Conservation (phyloP, 2,113 vertebrate species). For the Nanorana parkeri region DNA sequence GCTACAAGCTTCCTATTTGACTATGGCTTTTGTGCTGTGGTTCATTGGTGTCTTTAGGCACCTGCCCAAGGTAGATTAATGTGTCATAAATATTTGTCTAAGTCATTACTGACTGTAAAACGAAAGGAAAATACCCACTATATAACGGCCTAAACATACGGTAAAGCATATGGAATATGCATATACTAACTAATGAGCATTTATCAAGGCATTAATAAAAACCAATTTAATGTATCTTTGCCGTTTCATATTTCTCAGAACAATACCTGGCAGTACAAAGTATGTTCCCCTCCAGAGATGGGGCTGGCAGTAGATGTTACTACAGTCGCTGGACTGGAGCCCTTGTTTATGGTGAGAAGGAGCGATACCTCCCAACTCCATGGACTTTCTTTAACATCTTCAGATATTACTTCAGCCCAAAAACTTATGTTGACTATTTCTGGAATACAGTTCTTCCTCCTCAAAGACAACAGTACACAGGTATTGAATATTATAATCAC, state of each 20-base stretch:
- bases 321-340: constrained; percentile 26
- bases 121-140: no score
- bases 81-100: no score
- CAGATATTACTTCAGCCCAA: not conserved
- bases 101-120: no score
- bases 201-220: no score
- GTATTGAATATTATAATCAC: not conserved
- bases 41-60: no score
- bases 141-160: no score
- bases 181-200: no score
- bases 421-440: constrained; percentile 7
- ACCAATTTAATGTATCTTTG: not conserved
- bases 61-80: no score
- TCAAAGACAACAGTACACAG: constrained; percentile 17
- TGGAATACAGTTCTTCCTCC: constrained; percentile 19
- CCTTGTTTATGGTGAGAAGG: constrained; percentile 25
- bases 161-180: no score
- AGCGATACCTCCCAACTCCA: constrained; percentile 28
- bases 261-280: constrained; percentile 14
- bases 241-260: not conserved
- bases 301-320: constrained; percentile 30
- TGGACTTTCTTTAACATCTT: constrained; percentile 19
- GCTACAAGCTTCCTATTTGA: no score
- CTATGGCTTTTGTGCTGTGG: no score
- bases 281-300: not conserved